Conservation (phyloP, 2,888 invertebrate genomes). For the Thymelicus acteon region DNA sequence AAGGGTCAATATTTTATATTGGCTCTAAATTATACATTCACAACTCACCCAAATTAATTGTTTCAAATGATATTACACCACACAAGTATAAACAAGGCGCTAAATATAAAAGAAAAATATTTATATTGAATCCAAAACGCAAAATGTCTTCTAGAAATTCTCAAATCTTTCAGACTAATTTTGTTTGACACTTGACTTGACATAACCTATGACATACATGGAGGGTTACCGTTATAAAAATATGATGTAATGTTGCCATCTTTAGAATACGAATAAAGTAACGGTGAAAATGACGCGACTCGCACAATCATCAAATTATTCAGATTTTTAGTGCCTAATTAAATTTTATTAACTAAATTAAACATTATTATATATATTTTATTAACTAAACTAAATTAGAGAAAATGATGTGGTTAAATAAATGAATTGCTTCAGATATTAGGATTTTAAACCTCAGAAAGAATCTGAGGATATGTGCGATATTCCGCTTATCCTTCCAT, state of each 20-base stretch:
- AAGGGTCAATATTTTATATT: background rate
- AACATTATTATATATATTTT: too few species aligned
- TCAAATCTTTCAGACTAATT: background rate
- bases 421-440: too few species aligned
- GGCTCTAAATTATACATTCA: background rate
- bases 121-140: conserved; percentile 10
- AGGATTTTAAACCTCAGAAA: too few species aligned
- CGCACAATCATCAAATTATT: too few species aligned
- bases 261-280: background rate
- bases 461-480: too few species aligned
- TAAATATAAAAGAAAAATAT: background rate
- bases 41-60: conserved; percentile 11
- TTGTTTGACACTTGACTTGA: background rate
- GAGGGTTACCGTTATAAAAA: conserved; percentile 22
- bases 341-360: too few species aligned
- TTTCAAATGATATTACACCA: background rate
- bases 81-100: background rate
- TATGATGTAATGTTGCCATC: conserved; percentile 8
- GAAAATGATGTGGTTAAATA: too few species aligned
- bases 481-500: too few species aligned
- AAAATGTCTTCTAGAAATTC: conserved; percentile 7
- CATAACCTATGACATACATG: background rate
- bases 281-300: too few species aligned
- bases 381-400: too few species aligned
- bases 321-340: too few species aligned